Evolutionary conservation across 2,113 vertebrate genomes (phyloP).

Genomic region (Astatoreochromis straeleni): DNA sequence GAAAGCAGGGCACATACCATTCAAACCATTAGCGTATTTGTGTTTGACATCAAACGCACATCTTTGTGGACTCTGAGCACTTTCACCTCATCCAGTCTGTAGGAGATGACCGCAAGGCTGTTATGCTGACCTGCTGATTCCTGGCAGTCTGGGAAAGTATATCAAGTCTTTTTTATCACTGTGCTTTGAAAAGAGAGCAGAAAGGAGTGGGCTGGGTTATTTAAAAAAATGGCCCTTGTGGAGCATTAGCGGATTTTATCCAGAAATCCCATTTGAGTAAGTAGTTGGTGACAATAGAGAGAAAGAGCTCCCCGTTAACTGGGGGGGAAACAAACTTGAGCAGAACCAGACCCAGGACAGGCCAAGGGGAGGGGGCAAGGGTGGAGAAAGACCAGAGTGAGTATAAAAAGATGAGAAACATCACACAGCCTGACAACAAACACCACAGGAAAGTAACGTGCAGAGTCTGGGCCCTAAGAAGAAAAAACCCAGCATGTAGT

Average conservation of each 20-base stretch:
- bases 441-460: background rate
- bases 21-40: background rate
- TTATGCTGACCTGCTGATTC: background rate
- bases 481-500: background rate
- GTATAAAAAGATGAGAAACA: background rate
- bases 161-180: background rate
- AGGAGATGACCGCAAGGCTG: background rate
- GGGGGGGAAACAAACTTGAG: rapidly evolving
- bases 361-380: background rate
- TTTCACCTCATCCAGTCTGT: background rate
- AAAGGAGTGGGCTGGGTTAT: background rate
- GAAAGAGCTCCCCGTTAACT: background rate
- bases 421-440: background rate
- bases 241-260: background rate
- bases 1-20: background rate
- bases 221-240: background rate
- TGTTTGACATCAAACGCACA: background rate
- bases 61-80: background rate
- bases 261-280: background rate
- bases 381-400: rapidly evolving
- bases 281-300: background rate
- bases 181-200: background rate
- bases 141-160: background rate
- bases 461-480: background rate
- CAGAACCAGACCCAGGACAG: background rate